Percentiles rank a stretch among this genome's conserved stretches.
These are phyloP conservation scores for Marisa cornuarietis DNA, from an alignment of 1,140 invertebrate genomes.

Conservation along the genomic window DNA sequence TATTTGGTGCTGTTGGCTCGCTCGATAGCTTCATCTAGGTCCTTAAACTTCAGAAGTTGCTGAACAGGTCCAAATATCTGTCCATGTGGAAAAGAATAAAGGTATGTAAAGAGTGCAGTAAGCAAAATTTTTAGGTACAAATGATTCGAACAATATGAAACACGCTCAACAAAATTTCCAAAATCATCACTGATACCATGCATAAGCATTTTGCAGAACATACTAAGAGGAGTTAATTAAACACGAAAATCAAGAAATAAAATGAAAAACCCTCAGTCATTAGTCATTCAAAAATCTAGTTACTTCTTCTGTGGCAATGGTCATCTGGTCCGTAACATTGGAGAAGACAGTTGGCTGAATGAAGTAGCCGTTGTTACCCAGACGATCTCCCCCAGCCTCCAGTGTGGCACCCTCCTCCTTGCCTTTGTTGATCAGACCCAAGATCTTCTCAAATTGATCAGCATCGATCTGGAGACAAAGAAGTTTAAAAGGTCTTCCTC, in stretches of 20 bases:
- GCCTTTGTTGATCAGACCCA: constrained; percentile 80
- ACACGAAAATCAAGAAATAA: too few species aligned
- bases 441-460: constrained; percentile 85
- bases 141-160: too few species aligned
- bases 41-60: constrained; percentile 87
- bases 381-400: constrained; percentile 79
- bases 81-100: constrained; percentile 21
- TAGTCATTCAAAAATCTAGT: too few species aligned
- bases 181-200: too few species aligned
- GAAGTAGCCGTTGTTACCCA: constrained; percentile 84
- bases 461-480: constrained; percentile 74
- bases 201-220: too few species aligned
- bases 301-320: constrained; percentile 88
- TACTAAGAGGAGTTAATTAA: too few species aligned
- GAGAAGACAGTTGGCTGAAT: constrained; percentile 96
- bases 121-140: too few species aligned
- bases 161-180: too few species aligned
- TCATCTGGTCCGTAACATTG: constrained; percentile 91
- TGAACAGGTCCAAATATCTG: constrained; percentile 95
- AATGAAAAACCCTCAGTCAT: too few species aligned
- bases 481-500: background rate
- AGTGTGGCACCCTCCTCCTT: constrained; percentile 88
- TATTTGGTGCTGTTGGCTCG: constrained; percentile 88
- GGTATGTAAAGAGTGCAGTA: background rate
- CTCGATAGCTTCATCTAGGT: constrained; percentile 87